Evolutionary conservation across 1,140 invertebrate genomes (phyloP).

Genomic region (Drosophila orosa): DNA sequence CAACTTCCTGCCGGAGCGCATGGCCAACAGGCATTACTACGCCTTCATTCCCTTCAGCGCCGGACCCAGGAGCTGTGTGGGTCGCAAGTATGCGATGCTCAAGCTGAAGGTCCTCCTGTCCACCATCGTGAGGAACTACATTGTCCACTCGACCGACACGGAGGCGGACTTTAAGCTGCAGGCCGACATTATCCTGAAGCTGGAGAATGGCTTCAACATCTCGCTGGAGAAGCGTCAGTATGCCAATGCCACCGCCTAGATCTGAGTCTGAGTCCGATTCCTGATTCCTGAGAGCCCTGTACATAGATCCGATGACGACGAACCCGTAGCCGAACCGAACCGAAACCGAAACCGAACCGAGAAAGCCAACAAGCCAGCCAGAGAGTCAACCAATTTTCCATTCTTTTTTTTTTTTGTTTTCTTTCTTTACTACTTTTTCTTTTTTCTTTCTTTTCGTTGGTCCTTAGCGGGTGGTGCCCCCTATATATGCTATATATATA

Average conservation of each 20-base stretch:
- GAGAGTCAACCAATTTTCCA: slow-evolving; percentile 59
- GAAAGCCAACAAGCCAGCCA: slow-evolving; percentile 53
- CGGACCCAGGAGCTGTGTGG: slow-evolving; percentile 93
- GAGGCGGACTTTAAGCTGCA: slow-evolving; percentile 90
- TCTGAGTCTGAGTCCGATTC: background rate
- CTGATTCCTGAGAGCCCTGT: slow-evolving; percentile 11
- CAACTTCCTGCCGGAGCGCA: slow-evolving; percentile 94
- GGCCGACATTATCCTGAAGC: slow-evolving; percentile 93
- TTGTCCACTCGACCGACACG: slow-evolving; percentile 87
- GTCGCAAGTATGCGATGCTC: slow-evolving; percentile 92
- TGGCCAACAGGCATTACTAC: slow-evolving; percentile 92
- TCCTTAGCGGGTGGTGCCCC: slow-evolving; percentile 64
- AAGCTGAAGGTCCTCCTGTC: slow-evolving; percentile 94
- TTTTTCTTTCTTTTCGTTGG: slow-evolving; percentile 39
- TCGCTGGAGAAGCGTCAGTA: slow-evolving; percentile 73
- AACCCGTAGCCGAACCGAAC: background rate
- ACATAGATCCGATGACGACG: slow-evolving; percentile 20
- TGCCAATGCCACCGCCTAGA: slow-evolving; percentile 49
- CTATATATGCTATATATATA: slow-evolving; percentile 37
- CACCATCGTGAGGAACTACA: slow-evolving; percentile 93
- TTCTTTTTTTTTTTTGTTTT: slow-evolving; percentile 8
- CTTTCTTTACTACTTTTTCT: slow-evolving; percentile 12
- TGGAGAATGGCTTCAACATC: slow-evolving; percentile 85
- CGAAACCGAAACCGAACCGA: slow-evolving; percentile 11
- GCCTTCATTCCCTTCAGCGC: slow-evolving; percentile 96